Percentiles rank a stretch among this genome's conserved stretches.
phyloP scores from a whole-genome alignment of 2,888 invertebrate genomes.

The Nomada goodeniana region DNA sequence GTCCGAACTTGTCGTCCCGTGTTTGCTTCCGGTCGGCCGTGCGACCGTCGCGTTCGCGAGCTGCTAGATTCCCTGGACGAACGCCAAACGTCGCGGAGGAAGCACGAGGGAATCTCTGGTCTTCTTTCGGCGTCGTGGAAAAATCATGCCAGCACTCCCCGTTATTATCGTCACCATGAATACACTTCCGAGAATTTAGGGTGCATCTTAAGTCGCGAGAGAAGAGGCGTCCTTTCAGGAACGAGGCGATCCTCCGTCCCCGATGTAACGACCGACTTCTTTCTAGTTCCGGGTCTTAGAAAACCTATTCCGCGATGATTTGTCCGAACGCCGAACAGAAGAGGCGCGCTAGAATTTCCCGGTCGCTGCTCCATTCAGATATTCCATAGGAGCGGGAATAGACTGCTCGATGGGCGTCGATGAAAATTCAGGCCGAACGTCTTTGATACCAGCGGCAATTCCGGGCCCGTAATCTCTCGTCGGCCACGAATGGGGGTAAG shows the following conservation, averaged over 20 bases:
- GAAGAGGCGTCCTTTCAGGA: conserved; percentile 24
- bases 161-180: conserved; percentile 43
- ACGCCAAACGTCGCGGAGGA: conserved; percentile 39
- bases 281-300: conserved; percentile 8
- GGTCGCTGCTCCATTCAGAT: neutral
- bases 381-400: neutral
- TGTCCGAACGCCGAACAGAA: conserved; percentile 1
- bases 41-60: conserved; percentile 23
- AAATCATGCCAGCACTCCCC: conserved; percentile 24
- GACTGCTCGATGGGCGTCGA: neutral
- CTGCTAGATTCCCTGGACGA: conserved; percentile 37
- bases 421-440: no score
- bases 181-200: conserved; percentile 50
- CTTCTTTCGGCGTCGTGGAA: conserved; percentile 27
- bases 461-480: neutral
- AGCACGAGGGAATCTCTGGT: conserved; percentile 19
- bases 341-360: neutral
- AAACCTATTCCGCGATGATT: conserved; percentile 40
- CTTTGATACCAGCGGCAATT: no score
- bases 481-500: neutral
- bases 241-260: conserved; percentile 33
- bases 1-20: conserved; percentile 8
- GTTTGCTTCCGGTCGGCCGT: conserved; percentile 49
- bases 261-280: conserved; percentile 48
- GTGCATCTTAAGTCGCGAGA: conserved; percentile 42